Evolutionary conservation across 1,140 invertebrate species (phyloP).

Genomic region (Drosophila pachea): DNA sequence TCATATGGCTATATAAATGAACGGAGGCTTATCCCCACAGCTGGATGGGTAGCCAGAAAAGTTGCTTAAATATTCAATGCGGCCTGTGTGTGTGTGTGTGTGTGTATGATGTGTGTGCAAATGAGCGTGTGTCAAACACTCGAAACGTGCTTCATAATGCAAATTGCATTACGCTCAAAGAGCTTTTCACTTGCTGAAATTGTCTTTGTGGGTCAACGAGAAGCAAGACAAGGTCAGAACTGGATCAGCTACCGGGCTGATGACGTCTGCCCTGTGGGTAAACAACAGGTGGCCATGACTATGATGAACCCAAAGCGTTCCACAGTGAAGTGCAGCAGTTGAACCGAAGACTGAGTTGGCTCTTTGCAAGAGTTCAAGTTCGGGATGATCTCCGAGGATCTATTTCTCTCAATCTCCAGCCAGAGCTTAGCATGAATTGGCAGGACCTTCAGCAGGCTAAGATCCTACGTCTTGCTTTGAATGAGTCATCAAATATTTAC

Average conservation of each 20-base stretch:
- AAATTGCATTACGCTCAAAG: background rate
- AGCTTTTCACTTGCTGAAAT: background rate
- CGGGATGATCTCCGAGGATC: too few relatives aligned
- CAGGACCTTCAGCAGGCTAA: too few relatives aligned
- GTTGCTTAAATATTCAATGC: slow-evolving; percentile 35
- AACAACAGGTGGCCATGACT: background rate
- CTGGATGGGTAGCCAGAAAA: background rate
- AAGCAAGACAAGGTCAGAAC: background rate
- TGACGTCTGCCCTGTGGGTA: background rate
- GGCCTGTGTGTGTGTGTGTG: background rate
- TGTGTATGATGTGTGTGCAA: background rate
- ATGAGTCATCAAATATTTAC: slow-evolving; percentile 26
- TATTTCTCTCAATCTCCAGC: too few relatives aligned
- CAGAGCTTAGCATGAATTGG: too few relatives aligned
- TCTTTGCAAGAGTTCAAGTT: too few relatives aligned
- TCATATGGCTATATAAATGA: slow-evolving; percentile 24
- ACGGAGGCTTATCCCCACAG: background rate
- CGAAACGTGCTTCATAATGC: slow-evolving; percentile 18
- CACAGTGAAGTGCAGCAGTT: background rate
- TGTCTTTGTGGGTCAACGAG: slow-evolving; percentile 8
- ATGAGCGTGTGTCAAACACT: slow-evolving; percentile 9
- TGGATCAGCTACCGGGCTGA: background rate
- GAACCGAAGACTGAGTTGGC: background rate
- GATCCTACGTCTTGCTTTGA: background rate
- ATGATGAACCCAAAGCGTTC: background rate